phyloP scores from a whole-genome alignment of 2,888 invertebrate species.

The Ophion slaviceki region DNA sequence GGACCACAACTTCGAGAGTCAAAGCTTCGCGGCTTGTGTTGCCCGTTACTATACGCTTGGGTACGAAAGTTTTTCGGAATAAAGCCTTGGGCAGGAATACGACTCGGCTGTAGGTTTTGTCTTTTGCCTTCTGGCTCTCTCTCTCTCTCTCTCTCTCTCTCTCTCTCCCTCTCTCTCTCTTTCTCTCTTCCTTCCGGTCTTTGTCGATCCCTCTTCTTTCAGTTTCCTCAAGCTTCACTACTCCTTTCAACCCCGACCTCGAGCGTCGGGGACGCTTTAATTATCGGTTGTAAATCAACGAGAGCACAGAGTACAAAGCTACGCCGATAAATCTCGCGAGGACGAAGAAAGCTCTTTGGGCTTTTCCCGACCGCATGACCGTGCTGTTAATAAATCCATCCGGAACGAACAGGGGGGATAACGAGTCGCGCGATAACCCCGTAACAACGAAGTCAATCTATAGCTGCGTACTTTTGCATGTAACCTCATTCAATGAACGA shows the following conservation, averaged over 20 bases:
- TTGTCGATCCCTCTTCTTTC: slow-evolving; percentile 62
- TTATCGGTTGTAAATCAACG: slow-evolving; percentile 81
- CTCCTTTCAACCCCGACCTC: slow-evolving; percentile 58
- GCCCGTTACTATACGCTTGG: slow-evolving; percentile 46
- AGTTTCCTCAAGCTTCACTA: slow-evolving; percentile 54
- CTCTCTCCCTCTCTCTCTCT: slow-evolving; percentile 28
- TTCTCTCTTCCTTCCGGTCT: slow-evolving; percentile 39
- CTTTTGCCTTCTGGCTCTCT: slow-evolving; percentile 49
- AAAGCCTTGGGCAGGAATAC: slow-evolving; percentile 58
- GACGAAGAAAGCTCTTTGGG: slow-evolving; percentile 71
- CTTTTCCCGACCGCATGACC: slow-evolving; percentile 63
- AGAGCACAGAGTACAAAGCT: slow-evolving; percentile 63
- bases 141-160: slow-evolving; percentile 46
- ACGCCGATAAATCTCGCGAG: slow-evolving; percentile 77
- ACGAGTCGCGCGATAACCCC: slow-evolving; percentile 65
- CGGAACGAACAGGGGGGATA: slow-evolving; percentile 61
- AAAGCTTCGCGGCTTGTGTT: slow-evolving; percentile 62
- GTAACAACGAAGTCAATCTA: slow-evolving; percentile 41
- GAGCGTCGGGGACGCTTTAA: slow-evolving; percentile 77
- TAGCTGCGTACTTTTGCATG: slow-evolving; percentile 31
- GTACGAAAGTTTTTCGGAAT: slow-evolving; percentile 74
- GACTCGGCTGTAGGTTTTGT: slow-evolving; percentile 49
- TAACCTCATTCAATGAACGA: slow-evolving; percentile 12
- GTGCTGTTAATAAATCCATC: slow-evolving; percentile 63
- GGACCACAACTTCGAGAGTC: slow-evolving; percentile 67